Base-by-base conservation (phyloP, 2,113 vertebrate species). In the Tragulus kanchil region DNA sequence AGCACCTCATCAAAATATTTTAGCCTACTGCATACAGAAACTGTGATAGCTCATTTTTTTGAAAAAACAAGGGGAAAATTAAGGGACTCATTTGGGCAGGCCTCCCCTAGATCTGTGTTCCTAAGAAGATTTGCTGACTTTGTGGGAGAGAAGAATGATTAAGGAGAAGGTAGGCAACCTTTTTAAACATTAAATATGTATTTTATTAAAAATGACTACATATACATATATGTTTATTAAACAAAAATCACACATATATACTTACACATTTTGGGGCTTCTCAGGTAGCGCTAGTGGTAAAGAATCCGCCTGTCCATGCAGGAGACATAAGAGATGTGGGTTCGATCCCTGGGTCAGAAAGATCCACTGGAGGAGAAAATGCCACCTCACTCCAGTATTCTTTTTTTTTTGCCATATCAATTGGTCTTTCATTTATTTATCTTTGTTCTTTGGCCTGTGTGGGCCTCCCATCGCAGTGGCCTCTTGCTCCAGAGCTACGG, bases 1-100 rank as follows among this genome's bases (percentile, higher is more conserved):
- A 98, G 98, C 98, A 99, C 97, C 99, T 99, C 98, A 99, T 99
- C 98, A 99, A 99, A 99, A 99, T 98, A 99, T 98, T 98, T 99
- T 97, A 98, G 98, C 98, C 98, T 98, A 98, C 98, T 98, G 98
- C 98, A 98, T 98, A 98, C 98, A 98, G 98, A 99, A 99, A 98
- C 98, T 99, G 99, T 45, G 19, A 45, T 45, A 73, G 69, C 69
- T 73, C 36, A 3, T 73, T 73, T 45, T 71, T 23, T 73, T 73
- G 6, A 52, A 52, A 52, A 23, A 71, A 52, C 75, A 52, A 78
- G 31, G 31, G 26, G 8, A 71, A 11, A 15, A 17, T 26, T 26
- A 61, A 62, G 31, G 15, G 21, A 6, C 6, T n/a, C 8, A 61
- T 31, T 42, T 42, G 61, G 71, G 31, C 16, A 73, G 89, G 6